phyloP scores from a whole-genome alignment of 2,888 invertebrate genomes.

The Nyleta sp. region DNA sequence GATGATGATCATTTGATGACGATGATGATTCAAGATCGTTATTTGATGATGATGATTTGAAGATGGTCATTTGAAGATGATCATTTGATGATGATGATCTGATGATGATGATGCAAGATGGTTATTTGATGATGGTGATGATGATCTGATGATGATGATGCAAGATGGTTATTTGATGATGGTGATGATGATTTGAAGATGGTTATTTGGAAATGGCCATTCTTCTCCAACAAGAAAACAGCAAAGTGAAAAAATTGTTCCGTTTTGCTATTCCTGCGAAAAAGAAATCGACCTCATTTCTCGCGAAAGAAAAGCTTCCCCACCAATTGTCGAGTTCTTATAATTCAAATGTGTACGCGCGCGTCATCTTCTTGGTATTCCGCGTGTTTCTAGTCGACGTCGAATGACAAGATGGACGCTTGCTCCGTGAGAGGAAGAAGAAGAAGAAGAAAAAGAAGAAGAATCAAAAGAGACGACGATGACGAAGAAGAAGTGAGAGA shows the following conservation, averaged over 20 bases:
- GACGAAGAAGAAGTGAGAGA: conserved; percentile 16
- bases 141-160: no score
- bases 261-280: background rate
- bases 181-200: no score
- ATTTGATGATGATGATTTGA: no score
- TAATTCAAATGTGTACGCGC: conserved; percentile 53
- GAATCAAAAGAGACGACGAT: conserved; percentile 22
- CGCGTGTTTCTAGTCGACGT: conserved; percentile 57
- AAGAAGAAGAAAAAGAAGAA: conserved; percentile 20
- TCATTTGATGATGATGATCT: no score
- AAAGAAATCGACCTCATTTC: conserved; percentile 50
- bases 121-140: no score
- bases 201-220: no score
- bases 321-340: conserved; percentile 41
- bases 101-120: no score
- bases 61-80: no score
- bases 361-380: conserved; percentile 63
- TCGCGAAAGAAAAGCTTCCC: conserved; percentile 34
- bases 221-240: no score
- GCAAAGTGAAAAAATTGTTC: background rate
- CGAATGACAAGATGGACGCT: conserved; percentile 61
- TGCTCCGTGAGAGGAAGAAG: conserved; percentile 44
- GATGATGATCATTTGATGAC: no score
- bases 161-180: no score
- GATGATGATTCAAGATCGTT: no score